phyloP scores from a whole-genome alignment of 2,113 vertebrate species.

The Epinephelus cyanopodus region DNA sequence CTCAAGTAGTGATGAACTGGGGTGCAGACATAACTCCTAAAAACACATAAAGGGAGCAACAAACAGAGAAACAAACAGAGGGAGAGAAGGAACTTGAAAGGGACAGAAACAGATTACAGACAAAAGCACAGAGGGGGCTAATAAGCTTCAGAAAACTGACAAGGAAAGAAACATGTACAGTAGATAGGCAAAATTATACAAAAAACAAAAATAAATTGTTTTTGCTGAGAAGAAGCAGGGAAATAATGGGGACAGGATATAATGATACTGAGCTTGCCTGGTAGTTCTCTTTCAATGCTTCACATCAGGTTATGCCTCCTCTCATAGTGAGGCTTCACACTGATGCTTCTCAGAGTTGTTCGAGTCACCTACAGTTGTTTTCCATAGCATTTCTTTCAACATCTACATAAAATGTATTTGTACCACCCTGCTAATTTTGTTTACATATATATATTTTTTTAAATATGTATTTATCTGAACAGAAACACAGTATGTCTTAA shows the following conservation, averaged over 20 bases:
- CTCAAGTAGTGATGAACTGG: conserved; percentile 85
- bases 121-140: conserved; percentile 50
- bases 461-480: no score
- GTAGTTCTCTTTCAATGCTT: background rate
- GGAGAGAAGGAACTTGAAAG: conserved; percentile 58
- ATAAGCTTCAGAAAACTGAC: conserved; percentile 45
- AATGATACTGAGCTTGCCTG: background rate
- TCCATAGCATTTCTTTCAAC: background rate
- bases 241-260: conserved; percentile 17
- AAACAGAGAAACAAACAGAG: conserved; percentile 77
- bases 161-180: conserved; percentile 31
- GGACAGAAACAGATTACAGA: conserved; percentile 59
- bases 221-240: conserved; percentile 21
- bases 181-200: conserved; percentile 38
- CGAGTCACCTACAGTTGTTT: background rate
- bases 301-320: background rate
- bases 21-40: conserved; percentile 88
- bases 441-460: no score
- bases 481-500: no score
- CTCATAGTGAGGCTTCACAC: background rate
- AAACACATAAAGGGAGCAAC: conserved; percentile 81
- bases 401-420: background rate
- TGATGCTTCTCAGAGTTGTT: background rate
- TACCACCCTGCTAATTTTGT: no score
- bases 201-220: conserved; percentile 27